A percentile compares a stretch with the other conserved stretches of the same genome.
Evolutionary conservation across 2,888 invertebrate species (phyloP).

Genomic region (Dione juno): DNA sequence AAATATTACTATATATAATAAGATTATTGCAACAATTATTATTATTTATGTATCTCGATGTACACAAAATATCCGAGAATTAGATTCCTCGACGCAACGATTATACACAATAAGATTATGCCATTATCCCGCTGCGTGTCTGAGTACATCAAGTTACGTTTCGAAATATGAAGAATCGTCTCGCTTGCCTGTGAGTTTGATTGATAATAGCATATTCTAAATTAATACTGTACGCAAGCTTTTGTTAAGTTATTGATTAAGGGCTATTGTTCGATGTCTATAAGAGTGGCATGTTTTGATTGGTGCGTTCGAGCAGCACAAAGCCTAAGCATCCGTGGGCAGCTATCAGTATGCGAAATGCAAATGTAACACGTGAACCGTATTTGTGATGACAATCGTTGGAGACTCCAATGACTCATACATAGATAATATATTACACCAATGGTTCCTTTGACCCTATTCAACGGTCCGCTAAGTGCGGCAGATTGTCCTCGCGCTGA

Average conservation of each 20-base stretch:
- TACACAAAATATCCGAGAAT: background rate
- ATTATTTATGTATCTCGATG: background rate
- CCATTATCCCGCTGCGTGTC: conserved; percentile 40
- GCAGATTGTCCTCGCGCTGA: conserved; percentile 74
- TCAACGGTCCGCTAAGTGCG: conserved; percentile 70
- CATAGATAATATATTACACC: conserved; percentile 68
- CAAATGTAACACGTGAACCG: conserved; percentile 64
- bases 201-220: conserved; percentile 33
- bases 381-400: conserved; percentile 67
- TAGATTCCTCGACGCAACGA: background rate
- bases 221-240: conserved; percentile 36
- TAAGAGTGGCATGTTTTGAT: conserved; percentile 54
- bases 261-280: conserved; percentile 48
- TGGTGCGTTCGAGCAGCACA: conserved; percentile 60
- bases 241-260: conserved; percentile 47
- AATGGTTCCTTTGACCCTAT: conserved; percentile 79
- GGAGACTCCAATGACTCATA: conserved; percentile 76
- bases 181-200: conserved; percentile 35
- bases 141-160: conserved; percentile 16
- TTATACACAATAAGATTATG: background rate
- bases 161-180: conserved; percentile 26
- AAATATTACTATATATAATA: background rate
- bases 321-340: conserved; percentile 61
- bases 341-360: conserved; percentile 69
- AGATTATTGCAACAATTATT: background rate